phyloP scores from a whole-genome alignment of 2,888 invertebrate genomes.

The Nemotelus pantherinus region DNA sequence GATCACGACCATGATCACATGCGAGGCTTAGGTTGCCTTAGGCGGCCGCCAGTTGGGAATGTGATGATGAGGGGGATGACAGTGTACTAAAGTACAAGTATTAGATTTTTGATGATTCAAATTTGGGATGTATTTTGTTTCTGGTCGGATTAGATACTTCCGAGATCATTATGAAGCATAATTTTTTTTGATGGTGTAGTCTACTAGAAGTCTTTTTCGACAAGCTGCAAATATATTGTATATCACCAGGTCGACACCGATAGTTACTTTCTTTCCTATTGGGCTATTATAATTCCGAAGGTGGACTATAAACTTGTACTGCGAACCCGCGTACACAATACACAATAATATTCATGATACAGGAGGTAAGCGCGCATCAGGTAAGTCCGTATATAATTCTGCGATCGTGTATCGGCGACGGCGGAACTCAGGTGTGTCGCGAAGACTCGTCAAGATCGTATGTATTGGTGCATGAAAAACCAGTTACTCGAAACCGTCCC shows the following conservation, averaged over 20 bases:
- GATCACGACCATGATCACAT: slow-evolving; percentile 12
- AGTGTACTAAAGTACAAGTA: too few species aligned
- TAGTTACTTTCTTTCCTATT: neutral
- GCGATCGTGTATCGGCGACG: neutral
- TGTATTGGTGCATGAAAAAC: slow-evolving; percentile 18
- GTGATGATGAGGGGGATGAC: too few species aligned
- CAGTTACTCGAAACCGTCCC: slow-evolving; percentile 18
- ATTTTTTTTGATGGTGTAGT: too few species aligned
- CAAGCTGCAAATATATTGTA: too few species aligned
- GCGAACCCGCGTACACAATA: neutral
- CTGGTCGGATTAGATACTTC: too few species aligned
- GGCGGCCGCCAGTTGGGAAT: too few species aligned
- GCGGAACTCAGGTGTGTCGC: slow-evolving; percentile 30
- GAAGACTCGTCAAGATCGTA: neutral
- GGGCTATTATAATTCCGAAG: neutral
- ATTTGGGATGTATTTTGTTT: too few species aligned
- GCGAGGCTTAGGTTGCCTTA: neutral
- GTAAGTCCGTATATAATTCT: slow-evolving; percentile 20
- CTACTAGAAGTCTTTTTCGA: too few species aligned
- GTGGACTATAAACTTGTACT: slow-evolving; percentile 9
- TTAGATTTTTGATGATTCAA: too few species aligned
- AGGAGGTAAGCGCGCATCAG: neutral
- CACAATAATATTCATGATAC: slow-evolving; percentile 7
- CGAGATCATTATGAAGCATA: too few species aligned
- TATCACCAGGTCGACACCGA: too few species aligned